Conservation (phyloP, 2,797 vertebrate genomes). For the Eulemur mongoz region DNA sequence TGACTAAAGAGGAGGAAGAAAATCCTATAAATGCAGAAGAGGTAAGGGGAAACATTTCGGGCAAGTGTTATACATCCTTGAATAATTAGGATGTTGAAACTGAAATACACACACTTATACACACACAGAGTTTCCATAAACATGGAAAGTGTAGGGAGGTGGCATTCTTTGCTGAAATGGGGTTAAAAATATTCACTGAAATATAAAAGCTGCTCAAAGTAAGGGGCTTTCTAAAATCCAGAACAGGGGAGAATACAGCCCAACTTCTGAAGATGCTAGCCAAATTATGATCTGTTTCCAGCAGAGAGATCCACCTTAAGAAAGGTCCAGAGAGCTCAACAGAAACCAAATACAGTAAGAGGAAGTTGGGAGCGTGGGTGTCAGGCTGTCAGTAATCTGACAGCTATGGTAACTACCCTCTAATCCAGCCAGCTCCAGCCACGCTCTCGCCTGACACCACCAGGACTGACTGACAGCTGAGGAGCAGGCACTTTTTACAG, state of each 20-base stretch:
- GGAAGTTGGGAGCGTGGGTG: conserved; percentile 97
- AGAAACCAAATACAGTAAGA: conserved; percentile 95
- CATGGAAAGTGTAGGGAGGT: neutral
- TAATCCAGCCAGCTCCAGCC: conserved; percentile 99
- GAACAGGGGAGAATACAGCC: conserved; percentile 15
- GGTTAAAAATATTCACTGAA: conserved; percentile 32
- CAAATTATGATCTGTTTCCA: conserved; percentile 77
- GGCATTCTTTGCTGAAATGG: neutral
- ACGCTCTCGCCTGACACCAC: conserved; percentile 96
- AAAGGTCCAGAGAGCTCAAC: conserved; percentile 84
- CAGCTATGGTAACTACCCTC: conserved; percentile 99
- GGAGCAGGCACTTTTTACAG: conserved; percentile 97
- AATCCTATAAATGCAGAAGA: neutral
- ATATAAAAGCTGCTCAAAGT: conserved; percentile 27
- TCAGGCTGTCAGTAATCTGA: conserved; percentile 99
- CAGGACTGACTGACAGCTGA: conserved; percentile 99
- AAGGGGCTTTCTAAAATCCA: conserved; percentile 44
- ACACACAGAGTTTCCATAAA: neutral
- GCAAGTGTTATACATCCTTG: neutral
- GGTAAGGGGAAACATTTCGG: neutral
- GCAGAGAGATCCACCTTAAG: conserved; percentile 87
- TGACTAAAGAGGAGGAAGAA: neutral
- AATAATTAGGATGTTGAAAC: conserved; percentile 1
- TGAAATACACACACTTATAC: neutral
- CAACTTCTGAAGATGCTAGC: conserved; percentile 76